phyloP scores from a whole-genome alignment of 2,797 vertebrate species.

The Peromyscus melanophrys region DNA sequence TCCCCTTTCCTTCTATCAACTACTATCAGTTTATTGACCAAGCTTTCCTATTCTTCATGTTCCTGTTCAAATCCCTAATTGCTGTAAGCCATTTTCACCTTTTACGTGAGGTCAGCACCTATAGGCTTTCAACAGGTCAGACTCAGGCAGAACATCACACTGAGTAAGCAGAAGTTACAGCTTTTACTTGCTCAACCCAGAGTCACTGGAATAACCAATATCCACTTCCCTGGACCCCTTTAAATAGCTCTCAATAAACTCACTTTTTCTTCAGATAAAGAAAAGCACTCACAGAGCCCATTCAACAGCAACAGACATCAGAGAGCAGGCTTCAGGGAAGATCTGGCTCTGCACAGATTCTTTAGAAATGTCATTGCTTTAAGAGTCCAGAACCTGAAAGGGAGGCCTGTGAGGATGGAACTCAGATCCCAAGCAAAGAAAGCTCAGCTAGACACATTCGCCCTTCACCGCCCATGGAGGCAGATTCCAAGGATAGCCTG shows the following conservation, averaged over 20 bases:
- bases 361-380: conserved; percentile 35
- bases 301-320: conserved; percentile 34
- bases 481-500: not conserved
- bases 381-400: conserved; percentile 44
- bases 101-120: not conserved
- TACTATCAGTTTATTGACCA: conserved; percentile 30
- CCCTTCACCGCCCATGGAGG: not conserved
- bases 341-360: not conserved
- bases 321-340: not conserved
- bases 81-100: not conserved
- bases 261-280: conserved; percentile 54
- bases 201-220: conserved; percentile 40
- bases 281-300: not conserved
- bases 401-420: conserved; percentile 6
- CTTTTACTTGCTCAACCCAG: conserved; percentile 45
- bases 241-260: conserved; percentile 62
- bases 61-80: conserved; percentile 50
- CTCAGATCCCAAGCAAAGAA: conserved; percentile 38
- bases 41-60: not conserved
- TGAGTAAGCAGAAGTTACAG: not conserved
- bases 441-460: not conserved
- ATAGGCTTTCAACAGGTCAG: conserved; percentile 27
- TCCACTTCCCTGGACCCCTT: conserved; percentile 28
- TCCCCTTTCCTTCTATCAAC: conserved; percentile 13
- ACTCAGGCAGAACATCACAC: not conserved